phyloP scores from a whole-genome alignment of 2,888 invertebrate species.

The Athalia rosae region DNA sequence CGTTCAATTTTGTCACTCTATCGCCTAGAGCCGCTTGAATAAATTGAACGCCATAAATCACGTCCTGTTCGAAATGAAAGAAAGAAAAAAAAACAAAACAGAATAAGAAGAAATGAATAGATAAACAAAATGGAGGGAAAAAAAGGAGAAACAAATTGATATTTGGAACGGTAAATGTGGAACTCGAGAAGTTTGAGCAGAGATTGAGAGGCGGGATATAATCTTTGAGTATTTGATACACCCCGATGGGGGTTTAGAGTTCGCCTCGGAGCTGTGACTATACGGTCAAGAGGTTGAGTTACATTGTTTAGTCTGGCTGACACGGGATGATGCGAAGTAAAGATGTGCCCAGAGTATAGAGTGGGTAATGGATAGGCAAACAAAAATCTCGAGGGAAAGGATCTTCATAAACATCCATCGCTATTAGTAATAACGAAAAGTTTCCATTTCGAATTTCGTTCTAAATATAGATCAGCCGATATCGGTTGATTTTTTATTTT shows the following conservation, averaged over 20 bases:
- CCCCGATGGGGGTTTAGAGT: background rate
- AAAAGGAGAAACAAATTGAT: conserved; percentile 1
- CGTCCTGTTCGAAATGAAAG: too few species aligned
- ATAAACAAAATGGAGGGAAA: too few species aligned
- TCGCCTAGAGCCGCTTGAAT: too few species aligned
- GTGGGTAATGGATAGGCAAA: conserved; percentile 38
- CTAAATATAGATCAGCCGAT: too few species aligned
- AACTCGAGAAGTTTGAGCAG: background rate
- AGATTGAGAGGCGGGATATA: conserved; percentile 22
- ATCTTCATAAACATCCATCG: conserved; percentile 25
- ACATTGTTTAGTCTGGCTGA: conserved; percentile 30
- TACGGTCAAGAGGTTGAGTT: conserved; percentile 37
- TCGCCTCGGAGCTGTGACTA: conserved; percentile 4
- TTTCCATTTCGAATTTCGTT: too few species aligned
- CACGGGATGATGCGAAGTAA: conserved; percentile 37
- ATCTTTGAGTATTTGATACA: conserved; percentile 39
- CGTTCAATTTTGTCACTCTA: too few species aligned
- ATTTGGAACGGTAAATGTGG: background rate
- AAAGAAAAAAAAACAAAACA: too few species aligned
- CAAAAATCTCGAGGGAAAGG: conserved; percentile 4
- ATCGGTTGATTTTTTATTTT: too few species aligned
- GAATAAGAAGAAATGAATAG: too few species aligned
- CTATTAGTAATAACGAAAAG: background rate
- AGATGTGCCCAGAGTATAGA: conserved; percentile 11
- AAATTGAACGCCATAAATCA: too few species aligned